These are phyloP conservation scores for Strix occidentalis DNA, from an alignment of 2,797 vertebrate genomes.

Conservation along the genomic window DNA sequence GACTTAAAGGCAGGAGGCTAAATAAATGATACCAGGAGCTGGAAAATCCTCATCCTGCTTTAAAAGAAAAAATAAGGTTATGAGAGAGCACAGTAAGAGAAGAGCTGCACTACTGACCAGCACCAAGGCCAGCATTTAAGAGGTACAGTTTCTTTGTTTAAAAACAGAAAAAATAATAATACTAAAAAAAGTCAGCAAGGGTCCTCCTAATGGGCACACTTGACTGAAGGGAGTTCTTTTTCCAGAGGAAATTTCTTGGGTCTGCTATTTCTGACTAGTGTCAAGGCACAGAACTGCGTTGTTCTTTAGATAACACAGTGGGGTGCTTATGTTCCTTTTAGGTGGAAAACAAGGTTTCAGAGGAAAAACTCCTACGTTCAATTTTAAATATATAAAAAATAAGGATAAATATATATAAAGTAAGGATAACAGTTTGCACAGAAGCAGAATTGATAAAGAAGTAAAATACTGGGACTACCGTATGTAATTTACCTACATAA, in stretches of 20 bases:
- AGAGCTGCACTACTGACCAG: neutral
- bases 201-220: neutral
- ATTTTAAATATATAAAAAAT: too few species aligned
- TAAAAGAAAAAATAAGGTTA: neutral
- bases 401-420: too few species aligned
- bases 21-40: slow-evolving; percentile 18
- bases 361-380: rapidly evolving
- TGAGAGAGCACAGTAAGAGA: neutral
- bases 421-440: neutral
- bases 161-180: neutral
- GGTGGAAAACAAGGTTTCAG: neutral
- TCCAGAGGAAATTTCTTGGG: neutral
- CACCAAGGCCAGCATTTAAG: neutral
- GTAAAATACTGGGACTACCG: neutral
- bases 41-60: neutral
- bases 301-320: neutral
- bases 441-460: neutral
- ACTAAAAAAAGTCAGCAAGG: neutral
- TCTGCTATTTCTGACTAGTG: neutral
- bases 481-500: neutral
- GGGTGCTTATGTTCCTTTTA: neutral
- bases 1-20: neutral
- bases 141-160: neutral
- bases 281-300: neutral
- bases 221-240: neutral